phyloP scores from a whole-genome alignment of 2,113 vertebrate species.

The Callospermophilus lateralis region DNA sequence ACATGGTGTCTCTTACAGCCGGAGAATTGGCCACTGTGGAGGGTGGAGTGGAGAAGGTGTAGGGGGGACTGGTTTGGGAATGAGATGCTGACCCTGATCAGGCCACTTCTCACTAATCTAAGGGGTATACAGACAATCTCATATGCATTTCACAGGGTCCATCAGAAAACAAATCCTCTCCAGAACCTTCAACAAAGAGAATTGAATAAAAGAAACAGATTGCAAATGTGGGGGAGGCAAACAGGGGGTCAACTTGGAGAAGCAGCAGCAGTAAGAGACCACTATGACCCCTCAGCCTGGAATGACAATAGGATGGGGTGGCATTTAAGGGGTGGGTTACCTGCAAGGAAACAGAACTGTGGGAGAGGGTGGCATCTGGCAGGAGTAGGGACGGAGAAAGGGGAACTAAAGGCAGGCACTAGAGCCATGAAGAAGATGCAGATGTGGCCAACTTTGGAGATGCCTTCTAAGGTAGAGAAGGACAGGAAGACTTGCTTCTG shows the following conservation, averaged over 20 bases:
- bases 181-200: background rate
- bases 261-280: background rate
- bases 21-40: rapidly evolving
- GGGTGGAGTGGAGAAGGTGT: background rate
- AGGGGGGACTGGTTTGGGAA: background rate
- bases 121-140: background rate
- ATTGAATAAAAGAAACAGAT: background rate
- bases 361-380: background rate
- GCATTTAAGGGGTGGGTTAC: background rate
- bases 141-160: background rate
- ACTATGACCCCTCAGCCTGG: too few relatives aligned
- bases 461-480: background rate
- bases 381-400: background rate
- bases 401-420: background rate
- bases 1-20: background rate
- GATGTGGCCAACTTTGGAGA: background rate
- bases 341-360: background rate
- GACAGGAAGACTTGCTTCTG: background rate
- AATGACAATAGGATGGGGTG: rapidly evolving
- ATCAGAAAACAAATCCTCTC: background rate
- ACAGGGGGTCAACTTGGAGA: rapidly evolving
- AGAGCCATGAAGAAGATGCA: background rate
- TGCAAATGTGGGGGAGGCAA: background rate
- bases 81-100: background rate
- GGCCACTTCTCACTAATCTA: background rate